A percentile compares a stretch with the other conserved stretches of the same genome.
Conservation (phyloP, 2,797 vertebrate genomes). For the Coregonus suidteri region DNA sequence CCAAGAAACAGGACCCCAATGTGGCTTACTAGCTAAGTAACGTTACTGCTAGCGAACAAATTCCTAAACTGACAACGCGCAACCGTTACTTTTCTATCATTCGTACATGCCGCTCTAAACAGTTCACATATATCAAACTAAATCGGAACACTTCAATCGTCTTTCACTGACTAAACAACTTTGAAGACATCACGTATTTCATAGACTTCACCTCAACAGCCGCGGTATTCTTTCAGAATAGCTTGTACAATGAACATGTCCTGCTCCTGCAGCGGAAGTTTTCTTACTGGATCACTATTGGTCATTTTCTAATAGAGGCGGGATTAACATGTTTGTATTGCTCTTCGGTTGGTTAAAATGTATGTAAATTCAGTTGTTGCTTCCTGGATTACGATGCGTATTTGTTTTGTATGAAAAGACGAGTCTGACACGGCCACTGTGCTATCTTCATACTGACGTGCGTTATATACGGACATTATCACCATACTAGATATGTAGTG, state of each 20-base stretch:
- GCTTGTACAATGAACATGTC: slow-evolving; percentile 71
- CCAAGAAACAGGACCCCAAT: slow-evolving; percentile 33
- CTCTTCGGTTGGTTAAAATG: slow-evolving; percentile 36
- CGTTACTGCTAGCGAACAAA: slow-evolving; percentile 37
- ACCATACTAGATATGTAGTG: too few relatives aligned
- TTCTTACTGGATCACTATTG: slow-evolving; percentile 45
- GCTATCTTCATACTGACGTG: not conserved
- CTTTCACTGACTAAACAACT: not conserved
- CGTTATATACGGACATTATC: not conserved
- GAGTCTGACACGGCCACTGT: not conserved
- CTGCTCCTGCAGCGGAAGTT: slow-evolving; percentile 80
- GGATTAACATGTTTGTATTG: not conserved
- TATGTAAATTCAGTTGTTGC: slow-evolving; percentile 43
- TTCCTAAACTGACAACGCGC: slow-evolving; percentile 48
- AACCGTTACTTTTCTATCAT: not conserved
- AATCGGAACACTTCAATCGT: not conserved
- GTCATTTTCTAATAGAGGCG: slow-evolving; percentile 29
- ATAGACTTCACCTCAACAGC: slow-evolving; percentile 29
- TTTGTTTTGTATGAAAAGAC: slow-evolving; percentile 47
- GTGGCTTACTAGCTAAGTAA: not conserved
- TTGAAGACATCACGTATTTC: slow-evolving; percentile 20
- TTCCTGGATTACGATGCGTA: slow-evolving; percentile 69
- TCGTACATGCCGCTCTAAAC: not conserved
- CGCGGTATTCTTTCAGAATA: slow-evolving; percentile 57
- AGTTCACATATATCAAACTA: not conserved